These are phyloP conservation scores for Gnathonemus echidnorhynchus DNA, from an alignment of 2,113 vertebrate species.

Conservation along the genomic window DNA sequence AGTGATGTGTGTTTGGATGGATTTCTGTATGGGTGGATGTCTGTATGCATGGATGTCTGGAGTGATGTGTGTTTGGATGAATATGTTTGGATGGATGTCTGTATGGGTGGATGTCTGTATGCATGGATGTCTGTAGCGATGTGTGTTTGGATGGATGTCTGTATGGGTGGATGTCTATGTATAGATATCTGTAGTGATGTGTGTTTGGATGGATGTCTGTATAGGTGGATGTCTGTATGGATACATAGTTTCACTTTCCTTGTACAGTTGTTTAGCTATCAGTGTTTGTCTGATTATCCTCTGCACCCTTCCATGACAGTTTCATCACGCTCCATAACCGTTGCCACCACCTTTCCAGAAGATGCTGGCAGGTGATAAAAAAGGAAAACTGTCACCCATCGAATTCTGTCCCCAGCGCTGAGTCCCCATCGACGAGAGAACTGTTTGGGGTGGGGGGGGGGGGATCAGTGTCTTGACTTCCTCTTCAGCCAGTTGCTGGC, in stretches of 20 bases:
- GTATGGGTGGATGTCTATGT: not conserved
- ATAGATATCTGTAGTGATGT: not conserved
- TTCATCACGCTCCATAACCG: not conserved
- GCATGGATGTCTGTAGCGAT: not conserved
- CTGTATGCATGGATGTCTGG: too few species aligned
- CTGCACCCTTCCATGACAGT: not conserved
- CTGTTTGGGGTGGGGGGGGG: not conserved
- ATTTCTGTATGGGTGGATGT: too few species aligned
- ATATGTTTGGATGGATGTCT: not conserved
- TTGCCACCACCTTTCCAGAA: not conserved
- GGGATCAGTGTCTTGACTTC: not conserved
- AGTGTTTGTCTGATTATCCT: not conserved
- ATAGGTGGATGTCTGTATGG: not conserved
- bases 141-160: not conserved
- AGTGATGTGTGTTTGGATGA: not conserved
- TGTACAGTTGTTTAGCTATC: not conserved
- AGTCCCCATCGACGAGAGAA: not conserved
- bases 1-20: too few species aligned
- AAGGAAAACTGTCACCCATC: not conserved
- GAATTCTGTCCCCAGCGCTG: not conserved
- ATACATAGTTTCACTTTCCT: not conserved
- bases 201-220: not conserved
- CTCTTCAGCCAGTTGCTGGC: not conserved
- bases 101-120: not conserved
- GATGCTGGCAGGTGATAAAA: not conserved